Conservation (phyloP, 2,888 invertebrate species). For the Argyresthia goedartella region DNA sequence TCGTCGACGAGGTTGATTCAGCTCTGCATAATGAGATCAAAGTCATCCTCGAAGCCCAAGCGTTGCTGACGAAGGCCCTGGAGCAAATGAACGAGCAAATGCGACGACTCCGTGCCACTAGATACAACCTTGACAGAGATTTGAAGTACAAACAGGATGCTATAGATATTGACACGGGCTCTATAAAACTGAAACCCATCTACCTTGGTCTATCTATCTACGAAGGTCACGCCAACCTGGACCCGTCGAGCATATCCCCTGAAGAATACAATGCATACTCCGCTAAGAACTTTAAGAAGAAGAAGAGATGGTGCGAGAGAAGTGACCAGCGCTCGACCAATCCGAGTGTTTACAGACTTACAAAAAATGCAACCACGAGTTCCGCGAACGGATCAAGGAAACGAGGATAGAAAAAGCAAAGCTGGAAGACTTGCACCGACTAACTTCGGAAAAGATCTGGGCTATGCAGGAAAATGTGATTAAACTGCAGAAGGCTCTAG, state of each 20-base stretch:
- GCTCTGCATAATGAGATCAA: constrained; percentile 85
- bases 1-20: constrained; percentile 84
- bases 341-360: constrained; percentile 85
- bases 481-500: constrained; percentile 81
- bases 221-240: constrained; percentile 74
- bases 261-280: constrained; percentile 84
- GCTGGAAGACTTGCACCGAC: constrained; percentile 86
- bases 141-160: constrained; percentile 86
- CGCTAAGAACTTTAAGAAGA: constrained; percentile 76
- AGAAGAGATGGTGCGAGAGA: constrained; percentile 79
- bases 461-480: constrained; percentile 86
- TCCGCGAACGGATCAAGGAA: constrained; percentile 81
- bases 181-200: constrained; percentile 77
- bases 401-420: constrained; percentile 83
- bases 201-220: constrained; percentile 78
- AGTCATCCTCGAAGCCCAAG: constrained; percentile 77
- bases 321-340: constrained; percentile 78
- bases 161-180: constrained; percentile 80
- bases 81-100: constrained; percentile 88
- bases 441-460: constrained; percentile 75
- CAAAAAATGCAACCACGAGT: constrained; percentile 82
- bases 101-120: constrained; percentile 82
- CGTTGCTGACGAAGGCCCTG: constrained; percentile 76
- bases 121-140: constrained; percentile 87
- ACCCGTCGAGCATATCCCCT: constrained; percentile 75